phyloP scores from a whole-genome alignment of 2,888 invertebrate genomes.

The Cataglyphis cursor region DNA sequence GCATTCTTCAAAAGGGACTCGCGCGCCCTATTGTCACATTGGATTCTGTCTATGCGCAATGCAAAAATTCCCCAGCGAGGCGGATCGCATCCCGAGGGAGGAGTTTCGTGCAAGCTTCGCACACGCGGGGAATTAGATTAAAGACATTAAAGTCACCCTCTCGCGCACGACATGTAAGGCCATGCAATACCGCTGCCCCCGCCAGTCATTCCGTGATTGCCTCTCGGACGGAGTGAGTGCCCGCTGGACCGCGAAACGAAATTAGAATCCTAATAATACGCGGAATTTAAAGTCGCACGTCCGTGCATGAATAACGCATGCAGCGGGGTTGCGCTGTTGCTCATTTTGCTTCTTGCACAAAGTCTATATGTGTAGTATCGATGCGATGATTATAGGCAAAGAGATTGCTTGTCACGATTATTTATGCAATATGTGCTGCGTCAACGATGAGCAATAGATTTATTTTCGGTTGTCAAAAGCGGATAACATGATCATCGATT shows the following conservation, averaged over 20 bases:
- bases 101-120: constrained; percentile 70
- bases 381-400: constrained; percentile 23
- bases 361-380: constrained; percentile 16
- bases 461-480: constrained; percentile 17
- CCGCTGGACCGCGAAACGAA: constrained; percentile 79
- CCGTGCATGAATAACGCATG: constrained; percentile 72
- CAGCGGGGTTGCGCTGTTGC: constrained; percentile 48
- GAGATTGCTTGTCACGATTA: constrained; percentile 40
- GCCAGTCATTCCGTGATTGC: constrained; percentile 78
- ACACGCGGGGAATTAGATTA: constrained; percentile 78
- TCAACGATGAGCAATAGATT: constrained; percentile 34
- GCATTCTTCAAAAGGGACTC: constrained; percentile 71
- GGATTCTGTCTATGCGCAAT: constrained; percentile 62
- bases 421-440: constrained; percentile 39
- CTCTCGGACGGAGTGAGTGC: constrained; percentile 68
- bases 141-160: constrained; percentile 79
- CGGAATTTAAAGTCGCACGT: constrained; percentile 74
- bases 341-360: constrained; percentile 40
- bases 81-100: constrained; percentile 67
- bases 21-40: constrained; percentile 61
- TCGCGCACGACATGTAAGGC: constrained; percentile 36
- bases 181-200: constrained; percentile 54
- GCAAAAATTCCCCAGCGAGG: constrained; percentile 73
- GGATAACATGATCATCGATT: not conserved
- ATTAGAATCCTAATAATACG: constrained; percentile 78